Evolutionary conservation across 2,797 vertebrate genomes (phyloP).

Genomic region (Anguilla obscura): DNA sequence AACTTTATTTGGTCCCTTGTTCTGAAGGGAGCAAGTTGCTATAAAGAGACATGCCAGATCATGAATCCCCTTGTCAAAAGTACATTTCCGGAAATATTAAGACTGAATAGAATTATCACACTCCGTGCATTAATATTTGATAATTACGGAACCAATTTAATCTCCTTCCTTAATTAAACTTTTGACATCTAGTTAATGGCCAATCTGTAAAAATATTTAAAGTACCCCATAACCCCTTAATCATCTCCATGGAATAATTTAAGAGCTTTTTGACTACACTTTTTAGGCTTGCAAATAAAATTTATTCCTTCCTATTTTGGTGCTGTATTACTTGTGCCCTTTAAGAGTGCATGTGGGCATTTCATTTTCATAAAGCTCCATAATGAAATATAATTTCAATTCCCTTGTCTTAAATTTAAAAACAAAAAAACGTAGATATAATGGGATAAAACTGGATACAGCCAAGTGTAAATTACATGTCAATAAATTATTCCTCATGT

Average conservation of each 20-base stretch:
- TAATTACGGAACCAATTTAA: conserved; percentile 65
- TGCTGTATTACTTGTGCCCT: not conserved
- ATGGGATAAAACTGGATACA: not conserved
- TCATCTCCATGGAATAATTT: conserved; percentile 63
- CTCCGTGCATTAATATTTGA: conserved; percentile 67
- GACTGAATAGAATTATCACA: conserved; percentile 55
- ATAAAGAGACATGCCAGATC: conserved; percentile 35
- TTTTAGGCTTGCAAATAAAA: conserved; percentile 45
- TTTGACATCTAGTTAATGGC: conserved; percentile 70
- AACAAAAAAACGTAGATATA: not conserved
- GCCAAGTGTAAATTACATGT: conserved; percentile 19
- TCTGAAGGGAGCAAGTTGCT: conserved; percentile 49
- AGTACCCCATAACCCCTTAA: conserved; percentile 64
- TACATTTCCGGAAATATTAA: conserved; percentile 59
- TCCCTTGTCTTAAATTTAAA: not conserved
- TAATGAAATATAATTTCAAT: conserved; percentile 23
- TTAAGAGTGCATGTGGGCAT: not conserved
- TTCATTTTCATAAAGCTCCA: not conserved
- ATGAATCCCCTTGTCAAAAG: conserved; percentile 47
- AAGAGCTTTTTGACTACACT: conserved; percentile 50
- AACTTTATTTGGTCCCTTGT: conserved; percentile 20
- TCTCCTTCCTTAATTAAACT: conserved; percentile 72
- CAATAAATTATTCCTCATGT: conserved; percentile 28
- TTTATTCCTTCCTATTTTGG: conserved; percentile 24
- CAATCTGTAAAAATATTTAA: conserved; percentile 62